Percentiles rank a stretch among this genome's conserved stretches.
These are phyloP conservation scores for Drosophila rellima DNA, from an alignment of 2,888 invertebrate genomes.

Conservation along the genomic window DNA sequence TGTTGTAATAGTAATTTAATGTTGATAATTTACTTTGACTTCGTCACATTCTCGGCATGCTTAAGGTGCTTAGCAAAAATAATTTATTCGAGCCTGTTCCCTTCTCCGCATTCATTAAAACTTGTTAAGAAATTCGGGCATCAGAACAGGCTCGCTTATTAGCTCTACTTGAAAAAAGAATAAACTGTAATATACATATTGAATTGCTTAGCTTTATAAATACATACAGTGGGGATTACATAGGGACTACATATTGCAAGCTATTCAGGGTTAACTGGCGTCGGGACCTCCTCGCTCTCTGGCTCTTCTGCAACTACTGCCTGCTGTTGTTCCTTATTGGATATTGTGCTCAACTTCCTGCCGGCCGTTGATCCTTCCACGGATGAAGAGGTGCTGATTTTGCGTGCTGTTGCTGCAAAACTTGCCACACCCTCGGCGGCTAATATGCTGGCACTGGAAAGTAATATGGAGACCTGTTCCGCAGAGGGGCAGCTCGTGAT, in stretches of 20 bases:
- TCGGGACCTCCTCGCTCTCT: slow-evolving; percentile 12
- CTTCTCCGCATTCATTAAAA: slow-evolving; percentile 6
- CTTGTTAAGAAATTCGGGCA: background rate
- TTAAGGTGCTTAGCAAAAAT: slow-evolving; percentile 67
- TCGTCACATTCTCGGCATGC: slow-evolving; percentile 72
- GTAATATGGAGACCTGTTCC: slow-evolving; percentile 96
- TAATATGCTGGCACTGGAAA: slow-evolving; percentile 92
- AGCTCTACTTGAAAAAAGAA: slow-evolving; percentile 56
- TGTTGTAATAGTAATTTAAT: slow-evolving; percentile 57
- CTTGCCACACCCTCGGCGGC: slow-evolving; percentile 85
- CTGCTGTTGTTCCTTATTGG: slow-evolving; percentile 55
- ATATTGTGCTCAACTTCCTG: slow-evolving; percentile 64
- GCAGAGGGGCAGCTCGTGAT: slow-evolving; percentile 96
- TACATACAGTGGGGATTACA: slow-evolving; percentile 49
- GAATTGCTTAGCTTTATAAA: slow-evolving; percentile 63
- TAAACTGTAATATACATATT: slow-evolving; percentile 66
- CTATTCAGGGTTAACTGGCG: slow-evolving; percentile 37
- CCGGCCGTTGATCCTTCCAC: slow-evolving; percentile 40
- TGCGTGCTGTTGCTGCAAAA: slow-evolving; percentile 80
- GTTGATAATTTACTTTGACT: slow-evolving; percentile 75
- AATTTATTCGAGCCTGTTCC: slow-evolving; percentile 45
- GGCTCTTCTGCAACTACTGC: slow-evolving; percentile 42
- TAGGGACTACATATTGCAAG: slow-evolving; percentile 54
- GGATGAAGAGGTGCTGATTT: slow-evolving; percentile 79
- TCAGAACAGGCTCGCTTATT: slow-evolving; percentile 28